These are phyloP conservation scores for Drosophila vallismaia DNA, from an alignment of 2,888 invertebrate species.

Conservation along the genomic window DNA sequence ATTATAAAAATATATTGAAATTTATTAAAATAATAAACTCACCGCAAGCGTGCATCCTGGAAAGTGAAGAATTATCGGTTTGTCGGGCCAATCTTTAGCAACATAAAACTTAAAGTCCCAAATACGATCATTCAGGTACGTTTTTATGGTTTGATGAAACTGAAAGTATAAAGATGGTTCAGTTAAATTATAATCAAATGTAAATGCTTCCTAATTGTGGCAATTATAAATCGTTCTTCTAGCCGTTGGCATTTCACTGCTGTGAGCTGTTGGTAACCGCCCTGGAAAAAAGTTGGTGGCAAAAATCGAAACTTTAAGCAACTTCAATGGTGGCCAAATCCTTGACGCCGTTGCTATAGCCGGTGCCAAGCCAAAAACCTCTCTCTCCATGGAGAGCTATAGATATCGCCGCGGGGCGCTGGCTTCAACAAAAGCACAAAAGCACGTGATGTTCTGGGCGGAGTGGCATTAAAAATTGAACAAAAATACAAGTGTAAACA, in stretches of 20 bases:
- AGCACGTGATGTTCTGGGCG: conserved; percentile 38
- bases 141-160: conserved; percentile 96
- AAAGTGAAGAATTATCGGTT: conserved; percentile 93
- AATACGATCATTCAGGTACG: conserved; percentile 93
- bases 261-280: conserved; percentile 38
- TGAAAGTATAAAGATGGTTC: conserved; percentile 79
- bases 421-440: conserved; percentile 21
- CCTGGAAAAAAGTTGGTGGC: conserved; percentile 36
- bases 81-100: conserved; percentile 93
- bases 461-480: conserved; percentile 22
- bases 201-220: conserved; percentile 4
- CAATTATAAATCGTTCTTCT: conserved; percentile 12
- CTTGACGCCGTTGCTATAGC: conserved; percentile 35
- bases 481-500: conserved; percentile 56
- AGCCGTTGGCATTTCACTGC: conserved; percentile 21
- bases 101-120: conserved; percentile 97
- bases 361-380: conserved; percentile 50
- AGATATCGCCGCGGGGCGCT: conserved; percentile 31
- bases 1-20: too few species aligned
- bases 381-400: conserved; percentile 8
- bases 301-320: conserved; percentile 65
- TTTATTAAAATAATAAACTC: conserved; percentile 81
- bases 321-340: conserved; percentile 59
- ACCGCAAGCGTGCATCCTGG: conserved; percentile 95
- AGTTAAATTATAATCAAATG: not conserved